Evolutionary conservation across 2,797 vertebrate genomes (phyloP), one percentile per base, ranked within the genome.

Genomic region (Paratrypauchen microcephalus): DNA sequence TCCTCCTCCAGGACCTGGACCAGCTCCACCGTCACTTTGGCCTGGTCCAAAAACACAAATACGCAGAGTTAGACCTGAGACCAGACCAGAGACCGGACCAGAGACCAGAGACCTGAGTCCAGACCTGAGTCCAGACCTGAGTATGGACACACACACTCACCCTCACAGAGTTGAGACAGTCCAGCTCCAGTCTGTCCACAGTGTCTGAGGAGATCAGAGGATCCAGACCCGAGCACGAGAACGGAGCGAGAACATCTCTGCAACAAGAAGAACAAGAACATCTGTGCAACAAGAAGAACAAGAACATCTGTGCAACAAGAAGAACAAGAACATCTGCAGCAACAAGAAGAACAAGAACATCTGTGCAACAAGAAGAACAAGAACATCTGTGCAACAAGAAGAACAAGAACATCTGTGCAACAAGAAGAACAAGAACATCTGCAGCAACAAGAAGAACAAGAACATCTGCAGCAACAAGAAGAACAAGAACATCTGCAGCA

Each of bases 211-310:
- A 84, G 76, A 97, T 87, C 55, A 96, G 92, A 0, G 95, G 92
- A 0, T 92, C 88, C 47, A 97, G 85, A 2, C 90, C 88, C 26
- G 91, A 84, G 0, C 78, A 87, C 30, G 91, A 95, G 80, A 95
- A 93, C n/a, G 96, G 91, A 18, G 94, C 94, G 76, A 97, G 83
- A 67, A 98, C 94, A 69, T 96, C 96, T 72, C 96, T 98, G 81
- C 68, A 72, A 87, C 62, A 1, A 86, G 6, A 9, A 26, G 7
- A 1, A 13, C 21, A 3, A 47, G 1, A 47, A 41, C 39, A 19
- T 9, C 2, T 2, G 28, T 2, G 28, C 2, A 19, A n/a, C 56
- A 16, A 58, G 3, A 54, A 13, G 2, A 12, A 26, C 55, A 4
- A 57, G 11, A 24, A 55, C 21, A 11, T 9, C 1, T 2, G 41